phyloP scores from a whole-genome alignment of 2,888 invertebrate genomes.

The Cepaea hortensis region DNA sequence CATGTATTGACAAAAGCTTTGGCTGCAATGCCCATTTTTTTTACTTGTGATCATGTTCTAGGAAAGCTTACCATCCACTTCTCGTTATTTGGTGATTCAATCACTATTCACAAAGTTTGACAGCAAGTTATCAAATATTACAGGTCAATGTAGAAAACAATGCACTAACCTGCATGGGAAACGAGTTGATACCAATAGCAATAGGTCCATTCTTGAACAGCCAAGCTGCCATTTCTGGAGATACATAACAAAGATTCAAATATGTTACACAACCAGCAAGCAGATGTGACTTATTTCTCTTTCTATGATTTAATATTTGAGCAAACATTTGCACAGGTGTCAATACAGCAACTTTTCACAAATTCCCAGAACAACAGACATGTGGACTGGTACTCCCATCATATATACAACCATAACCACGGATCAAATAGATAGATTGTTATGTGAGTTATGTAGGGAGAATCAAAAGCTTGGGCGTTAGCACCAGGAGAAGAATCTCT shows the following conservation, averaged over 20 bases:
- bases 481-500: too few relatives aligned
- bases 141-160: background rate
- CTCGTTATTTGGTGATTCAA: background rate
- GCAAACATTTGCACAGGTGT: background rate
- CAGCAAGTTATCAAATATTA: background rate
- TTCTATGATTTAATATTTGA: background rate
- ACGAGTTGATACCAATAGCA: conserved; percentile 95
- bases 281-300: background rate
- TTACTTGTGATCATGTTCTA: too few relatives aligned
- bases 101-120: background rate
- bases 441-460: too few relatives aligned
- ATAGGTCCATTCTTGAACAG: conserved; percentile 92
- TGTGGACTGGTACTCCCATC: too few relatives aligned
- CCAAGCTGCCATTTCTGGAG: conserved; percentile 89
- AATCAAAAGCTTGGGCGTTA: too few relatives aligned
- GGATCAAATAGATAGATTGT: too few relatives aligned
- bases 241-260: background rate
- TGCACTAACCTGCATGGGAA: conserved; percentile 86
- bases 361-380: too few relatives aligned
- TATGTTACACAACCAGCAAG: background rate
- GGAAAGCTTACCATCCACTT: too few relatives aligned
- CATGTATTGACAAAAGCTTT: too few relatives aligned
- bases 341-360: too few relatives aligned
- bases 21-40: too few relatives aligned
- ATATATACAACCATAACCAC: too few relatives aligned